These are phyloP conservation scores for Monopis laevigella DNA, from an alignment of 2,888 invertebrate species.

Conservation along the genomic window DNA sequence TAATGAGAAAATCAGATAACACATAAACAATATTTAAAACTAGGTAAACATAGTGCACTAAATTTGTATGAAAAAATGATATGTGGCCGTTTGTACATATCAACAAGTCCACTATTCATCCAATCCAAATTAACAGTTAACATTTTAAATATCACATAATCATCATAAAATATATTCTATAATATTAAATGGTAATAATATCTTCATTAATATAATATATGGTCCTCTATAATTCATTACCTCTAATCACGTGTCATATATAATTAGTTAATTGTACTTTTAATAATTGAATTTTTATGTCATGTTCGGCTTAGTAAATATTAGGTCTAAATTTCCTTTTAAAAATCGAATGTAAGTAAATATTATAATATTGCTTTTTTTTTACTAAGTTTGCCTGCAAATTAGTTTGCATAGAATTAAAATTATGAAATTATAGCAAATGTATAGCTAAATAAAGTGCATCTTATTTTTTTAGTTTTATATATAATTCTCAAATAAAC, in stretches of 20 bases:
- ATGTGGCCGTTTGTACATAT: constrained; percentile 54
- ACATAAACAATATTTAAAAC: background rate
- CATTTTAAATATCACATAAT: constrained; percentile 62
- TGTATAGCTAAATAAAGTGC: too few relatives aligned
- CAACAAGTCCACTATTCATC: constrained; percentile 44
- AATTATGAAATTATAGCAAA: too few relatives aligned
- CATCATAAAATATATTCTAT: constrained; percentile 51
- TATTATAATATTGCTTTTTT: too few relatives aligned
- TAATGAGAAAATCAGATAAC: constrained; percentile 9
- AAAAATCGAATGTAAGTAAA: constrained; percentile 17
- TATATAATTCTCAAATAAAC: too few relatives aligned
- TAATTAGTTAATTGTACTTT: constrained; percentile 12
- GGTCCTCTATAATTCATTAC: constrained; percentile 42
- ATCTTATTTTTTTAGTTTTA: too few relatives aligned
- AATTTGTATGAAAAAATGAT: constrained; percentile 54
- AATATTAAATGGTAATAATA: constrained; percentile 37
- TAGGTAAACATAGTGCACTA: constrained; percentile 4
- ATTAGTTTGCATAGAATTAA: too few relatives aligned
- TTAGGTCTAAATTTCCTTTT: background rate
- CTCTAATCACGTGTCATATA: constrained; percentile 37
- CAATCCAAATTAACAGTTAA: constrained; percentile 49
- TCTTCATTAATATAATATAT: constrained; percentile 28
- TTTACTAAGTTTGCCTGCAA: too few relatives aligned
- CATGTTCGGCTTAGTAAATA: constrained; percentile 16
- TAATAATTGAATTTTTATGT: constrained; percentile 12